These are phyloP conservation scores for Sebastes goodei DNA, from an alignment of 2,797 vertebrate genomes.

Conservation along the genomic window DNA sequence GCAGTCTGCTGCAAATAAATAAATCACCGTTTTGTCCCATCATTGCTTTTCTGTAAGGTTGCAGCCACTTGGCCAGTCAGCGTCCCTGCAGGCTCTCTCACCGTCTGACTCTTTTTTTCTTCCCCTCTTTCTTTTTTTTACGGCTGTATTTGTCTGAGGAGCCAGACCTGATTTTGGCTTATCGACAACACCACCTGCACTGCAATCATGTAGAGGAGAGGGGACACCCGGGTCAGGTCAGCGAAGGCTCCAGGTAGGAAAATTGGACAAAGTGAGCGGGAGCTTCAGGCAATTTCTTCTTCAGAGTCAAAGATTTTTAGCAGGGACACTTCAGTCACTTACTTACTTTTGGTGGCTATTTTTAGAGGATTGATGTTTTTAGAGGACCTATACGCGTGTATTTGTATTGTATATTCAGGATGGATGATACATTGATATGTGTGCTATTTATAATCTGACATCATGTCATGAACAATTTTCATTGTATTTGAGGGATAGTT, in stretches of 20 bases:
- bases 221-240: conserved; percentile 46
- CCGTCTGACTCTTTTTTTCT: background rate
- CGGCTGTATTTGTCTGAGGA: conserved; percentile 49
- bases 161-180: conserved; percentile 63
- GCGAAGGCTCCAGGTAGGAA: conserved; percentile 9
- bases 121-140: background rate
- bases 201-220: conserved; percentile 46
- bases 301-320: conserved; percentile 25
- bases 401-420: background rate
- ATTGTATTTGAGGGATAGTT: accelerated
- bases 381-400: background rate
- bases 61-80: conserved; percentile 35
- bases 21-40: conserved; percentile 44
- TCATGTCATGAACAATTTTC: background rate
- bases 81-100: conserved; percentile 22
- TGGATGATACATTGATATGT: background rate
- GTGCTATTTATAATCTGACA: background rate
- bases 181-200: conserved; percentile 68
- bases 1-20: conserved; percentile 31
- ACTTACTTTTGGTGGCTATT: background rate
- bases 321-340: background rate
- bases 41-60: conserved; percentile 34
- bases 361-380: background rate
- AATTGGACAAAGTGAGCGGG: conserved; percentile 31
- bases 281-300: conserved; percentile 16